A percentile compares a stretch with the other conserved stretches of the same genome.
Evolutionary conservation across 2,113 vertebrate genomes (phyloP).

Genomic region (Glareola pratincola): DNA sequence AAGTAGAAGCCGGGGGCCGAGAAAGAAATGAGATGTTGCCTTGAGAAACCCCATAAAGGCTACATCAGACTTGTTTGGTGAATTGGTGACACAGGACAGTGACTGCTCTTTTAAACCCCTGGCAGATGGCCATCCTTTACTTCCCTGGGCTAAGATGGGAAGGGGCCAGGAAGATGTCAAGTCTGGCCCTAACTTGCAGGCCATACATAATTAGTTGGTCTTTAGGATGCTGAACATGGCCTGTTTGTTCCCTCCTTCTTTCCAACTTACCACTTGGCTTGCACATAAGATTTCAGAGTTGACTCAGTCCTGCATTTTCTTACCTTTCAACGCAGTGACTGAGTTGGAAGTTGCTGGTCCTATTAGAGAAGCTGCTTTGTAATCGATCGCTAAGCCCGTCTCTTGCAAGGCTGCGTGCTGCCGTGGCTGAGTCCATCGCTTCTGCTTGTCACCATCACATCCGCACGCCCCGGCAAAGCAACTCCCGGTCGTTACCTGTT

Average conservation of each 20-base stretch:
- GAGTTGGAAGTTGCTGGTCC: not conserved
- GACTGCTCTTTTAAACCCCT: not conserved
- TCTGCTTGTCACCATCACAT: not conserved
- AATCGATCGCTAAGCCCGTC: not conserved
- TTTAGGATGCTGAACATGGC: not conserved
- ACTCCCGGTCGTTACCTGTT: not conserved
- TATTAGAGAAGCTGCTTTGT: not conserved
- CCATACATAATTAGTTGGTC: not conserved
- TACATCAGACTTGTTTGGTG: not conserved
- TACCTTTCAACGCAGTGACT: not conserved
- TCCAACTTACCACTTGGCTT: not conserved
- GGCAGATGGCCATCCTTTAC: not conserved
- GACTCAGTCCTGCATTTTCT: not conserved
- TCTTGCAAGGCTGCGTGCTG: not conserved
- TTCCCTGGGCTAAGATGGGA: not conserved
- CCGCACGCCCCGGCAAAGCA: not conserved
- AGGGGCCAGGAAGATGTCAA: not conserved
- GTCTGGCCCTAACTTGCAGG: not conserved
- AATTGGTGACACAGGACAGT: not conserved
- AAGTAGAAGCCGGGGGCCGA: not conserved
- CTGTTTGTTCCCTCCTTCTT: not conserved
- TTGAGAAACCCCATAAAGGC: not conserved
- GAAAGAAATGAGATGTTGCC: not conserved
- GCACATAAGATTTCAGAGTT: not conserved
- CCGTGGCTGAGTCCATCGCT: fast-evolving